Evolutionary conservation across 1,140 invertebrate genomes (phyloP).

Genomic region (Thaumetopoea pityocampa): DNA sequence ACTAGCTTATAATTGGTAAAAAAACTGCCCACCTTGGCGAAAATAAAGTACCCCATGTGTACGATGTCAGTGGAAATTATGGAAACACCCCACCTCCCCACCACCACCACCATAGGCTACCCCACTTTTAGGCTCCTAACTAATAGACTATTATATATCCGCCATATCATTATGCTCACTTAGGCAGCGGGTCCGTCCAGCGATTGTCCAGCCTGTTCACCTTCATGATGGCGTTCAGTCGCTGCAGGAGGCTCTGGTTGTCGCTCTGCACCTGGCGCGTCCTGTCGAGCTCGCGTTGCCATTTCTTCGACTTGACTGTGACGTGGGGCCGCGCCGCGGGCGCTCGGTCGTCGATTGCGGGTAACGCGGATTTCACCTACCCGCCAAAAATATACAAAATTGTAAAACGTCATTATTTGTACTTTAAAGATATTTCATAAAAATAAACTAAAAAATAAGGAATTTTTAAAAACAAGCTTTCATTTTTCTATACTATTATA

Average conservation of each 20-base stretch:
- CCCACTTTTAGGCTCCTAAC: not conserved
- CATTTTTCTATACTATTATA: no score
- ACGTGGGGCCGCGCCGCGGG: constrained; percentile 75
- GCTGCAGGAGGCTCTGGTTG: constrained; percentile 77
- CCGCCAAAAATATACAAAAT: not conserved
- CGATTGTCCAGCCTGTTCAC: constrained; percentile 76
- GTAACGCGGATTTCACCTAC: constrained; percentile 75
- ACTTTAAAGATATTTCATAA: no score
- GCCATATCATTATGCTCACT: constrained; percentile 43
- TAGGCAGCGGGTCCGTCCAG: constrained; percentile 75
- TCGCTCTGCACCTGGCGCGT: constrained; percentile 71
- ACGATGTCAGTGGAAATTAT: no score
- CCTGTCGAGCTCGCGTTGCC: constrained; percentile 77
- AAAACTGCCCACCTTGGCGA: no score
- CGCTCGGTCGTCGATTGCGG: constrained; percentile 75
- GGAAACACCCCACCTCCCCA: no score
- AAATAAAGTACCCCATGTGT: not conserved
- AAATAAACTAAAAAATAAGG: no score
- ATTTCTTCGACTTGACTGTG: constrained; percentile 75
- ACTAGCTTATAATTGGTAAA: no score
- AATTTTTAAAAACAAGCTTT: no score
- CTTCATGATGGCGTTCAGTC: constrained; percentile 73
- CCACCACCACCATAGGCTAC: not conserved
- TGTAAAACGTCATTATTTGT: no score
- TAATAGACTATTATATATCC: not conserved